phyloP scores from a whole-genome alignment of 2,797 vertebrate species.

The Xerus rutilus region DNA sequence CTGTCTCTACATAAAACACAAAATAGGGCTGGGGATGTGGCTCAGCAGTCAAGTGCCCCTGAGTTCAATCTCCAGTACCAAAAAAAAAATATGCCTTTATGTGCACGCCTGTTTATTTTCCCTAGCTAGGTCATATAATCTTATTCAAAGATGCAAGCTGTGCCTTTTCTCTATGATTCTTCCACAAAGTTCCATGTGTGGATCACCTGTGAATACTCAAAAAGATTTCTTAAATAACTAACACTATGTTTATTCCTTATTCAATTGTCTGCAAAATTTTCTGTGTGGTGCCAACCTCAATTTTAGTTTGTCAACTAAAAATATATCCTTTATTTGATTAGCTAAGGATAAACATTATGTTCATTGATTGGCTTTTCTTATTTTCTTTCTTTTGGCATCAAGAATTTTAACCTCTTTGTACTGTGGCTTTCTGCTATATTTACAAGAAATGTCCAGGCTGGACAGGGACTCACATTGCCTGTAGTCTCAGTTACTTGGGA shows the following conservation, averaged over 20 bases:
- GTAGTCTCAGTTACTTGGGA: background rate
- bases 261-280: constrained; percentile 10
- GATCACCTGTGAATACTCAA: background rate
- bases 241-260: background rate
- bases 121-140: background rate
- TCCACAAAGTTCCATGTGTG: background rate
- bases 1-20: too few relatives aligned
- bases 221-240: constrained; percentile 22
- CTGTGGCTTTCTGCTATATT: background rate
- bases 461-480: background rate
- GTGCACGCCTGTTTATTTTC: background rate
- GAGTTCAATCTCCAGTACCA: too few relatives aligned
- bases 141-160: background rate
- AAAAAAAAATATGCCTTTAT: background rate
- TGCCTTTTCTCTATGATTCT: constrained; percentile 8
- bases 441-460: background rate
- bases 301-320: constrained; percentile 47
- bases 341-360: background rate
- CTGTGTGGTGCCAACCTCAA: background rate
- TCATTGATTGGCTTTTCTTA: constrained; percentile 53
- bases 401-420: background rate
- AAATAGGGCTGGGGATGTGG: too few relatives aligned
- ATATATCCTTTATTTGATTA: constrained; percentile 33
- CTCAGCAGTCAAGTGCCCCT: too few relatives aligned
- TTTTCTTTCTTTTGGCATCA: background rate